phyloP scores from a whole-genome alignment of 2,888 invertebrate genomes.

The Mythimna ferrago region DNA sequence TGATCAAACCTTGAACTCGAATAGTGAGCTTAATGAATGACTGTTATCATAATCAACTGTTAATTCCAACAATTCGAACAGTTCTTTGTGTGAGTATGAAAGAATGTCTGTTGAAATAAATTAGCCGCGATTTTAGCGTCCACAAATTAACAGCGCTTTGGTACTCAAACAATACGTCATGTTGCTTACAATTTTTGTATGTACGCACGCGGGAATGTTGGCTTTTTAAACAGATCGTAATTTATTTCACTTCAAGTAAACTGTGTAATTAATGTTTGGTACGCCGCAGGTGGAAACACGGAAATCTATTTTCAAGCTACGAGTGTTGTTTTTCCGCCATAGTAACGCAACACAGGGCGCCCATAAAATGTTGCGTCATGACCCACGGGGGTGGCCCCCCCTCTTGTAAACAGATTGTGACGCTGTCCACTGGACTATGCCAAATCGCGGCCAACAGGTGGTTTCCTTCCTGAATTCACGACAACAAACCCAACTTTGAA shows the following conservation, averaged over 20 bases:
- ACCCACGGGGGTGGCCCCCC: slow-evolving; percentile 79
- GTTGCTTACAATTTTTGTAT: slow-evolving; percentile 54
- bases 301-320: slow-evolving; percentile 86
- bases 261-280: slow-evolving; percentile 76
- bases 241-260: slow-evolving; percentile 65
- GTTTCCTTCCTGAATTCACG: slow-evolving; percentile 70
- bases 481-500: slow-evolving; percentile 48
- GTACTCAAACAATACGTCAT: slow-evolving; percentile 57
- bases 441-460: slow-evolving; percentile 88
- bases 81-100: slow-evolving; percentile 68
- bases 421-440: slow-evolving; percentile 83
- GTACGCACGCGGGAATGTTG: slow-evolving; percentile 52
- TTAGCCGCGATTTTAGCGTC: slow-evolving; percentile 68
- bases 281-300: slow-evolving; percentile 80
- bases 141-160: slow-evolving; percentile 53
- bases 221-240: slow-evolving; percentile 68
- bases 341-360: slow-evolving; percentile 83
- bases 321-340: slow-evolving; percentile 88
- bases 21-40: slow-evolving; percentile 38
- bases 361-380: slow-evolving; percentile 88
- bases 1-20: slow-evolving; percentile 57
- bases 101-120: slow-evolving; percentile 69
- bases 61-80: slow-evolving; percentile 53
- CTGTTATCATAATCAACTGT: slow-evolving; percentile 37
- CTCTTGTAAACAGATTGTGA: slow-evolving; percentile 89